Base-by-base conservation (phyloP, 2,113 vertebrate species). In the Coptodon bakossiorum region DNA sequence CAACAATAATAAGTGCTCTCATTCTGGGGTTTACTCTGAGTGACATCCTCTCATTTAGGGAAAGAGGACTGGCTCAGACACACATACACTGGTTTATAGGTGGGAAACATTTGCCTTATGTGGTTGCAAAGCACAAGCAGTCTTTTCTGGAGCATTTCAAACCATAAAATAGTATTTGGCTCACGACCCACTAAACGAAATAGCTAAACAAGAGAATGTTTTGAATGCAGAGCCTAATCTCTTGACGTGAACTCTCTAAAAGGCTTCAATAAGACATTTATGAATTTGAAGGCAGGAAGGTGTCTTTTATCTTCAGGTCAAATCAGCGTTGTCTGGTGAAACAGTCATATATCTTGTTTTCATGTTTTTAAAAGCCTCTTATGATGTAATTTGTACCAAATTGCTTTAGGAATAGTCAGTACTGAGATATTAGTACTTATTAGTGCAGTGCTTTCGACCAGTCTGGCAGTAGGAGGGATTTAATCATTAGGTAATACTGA, bases 1-100 rank as follows among this genome's bases (percentile, higher is more conserved):
- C 81, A 43, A 76, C 73, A 83, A 91, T 85, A 88, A 91, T 81
- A 80, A 90, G 36, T 84, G 80, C 78, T 90, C 86, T 87, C 81
- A 59, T 87, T 91, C 81, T 85, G 88, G 79, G 48, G 87, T 43
- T 50, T 66, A 63, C 84, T 90, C 71, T 11, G 45, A 86, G 45
- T 79, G 27, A 43, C 66, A 16, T 38, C 83, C 71, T 84, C 73
- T 68, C 34, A 24, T 43, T 81, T 56, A 73, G 45, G 1, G 82
- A 31, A 59, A 87, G 31, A 50, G 48, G 83, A 50, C 71, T 56
- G 27, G 61, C 34, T 3, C 14, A 48, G 22, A 48, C 6, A 0
- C 17, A 85, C 31, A 40, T 2, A 82, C 34, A 54, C 3, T 34
- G 6, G 16, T 78, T 52, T 52, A 52, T 78, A 13, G 45, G 0